A percentile compares a stretch with the other conserved stretches of the same genome.
phyloP scores from a whole-genome alignment of 2,113 vertebrate genomes.

The Megaceryle torquata region DNA sequence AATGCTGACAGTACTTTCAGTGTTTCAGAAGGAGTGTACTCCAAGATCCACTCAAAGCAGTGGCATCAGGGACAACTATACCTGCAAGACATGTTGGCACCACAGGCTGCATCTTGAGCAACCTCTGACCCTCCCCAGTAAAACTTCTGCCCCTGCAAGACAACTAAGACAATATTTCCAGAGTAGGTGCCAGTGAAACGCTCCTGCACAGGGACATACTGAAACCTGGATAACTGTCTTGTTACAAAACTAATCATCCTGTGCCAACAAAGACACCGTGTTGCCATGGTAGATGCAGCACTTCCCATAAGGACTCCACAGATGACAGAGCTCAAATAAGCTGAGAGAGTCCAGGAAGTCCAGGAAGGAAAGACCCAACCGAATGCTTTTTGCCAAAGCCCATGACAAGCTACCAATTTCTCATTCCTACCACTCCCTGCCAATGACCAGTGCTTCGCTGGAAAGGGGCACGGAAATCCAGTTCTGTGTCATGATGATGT shows the following conservation, averaged over 20 bases:
- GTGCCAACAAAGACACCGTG: background rate
- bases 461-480: background rate
- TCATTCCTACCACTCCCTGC: background rate
- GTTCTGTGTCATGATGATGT: background rate
- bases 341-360: background rate
- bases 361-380: background rate
- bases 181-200: background rate
- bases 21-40: background rate
- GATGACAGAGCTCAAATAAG: background rate
- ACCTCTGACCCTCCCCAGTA: background rate
- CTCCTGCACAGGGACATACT: background rate
- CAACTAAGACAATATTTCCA: background rate
- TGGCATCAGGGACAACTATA: background rate
- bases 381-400: background rate
- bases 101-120: background rate
- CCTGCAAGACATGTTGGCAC: background rate
- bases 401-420: background rate
- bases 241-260: background rate
- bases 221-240: background rate
- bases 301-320: background rate
- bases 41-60: background rate
- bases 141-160: background rate
- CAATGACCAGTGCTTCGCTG: background rate
- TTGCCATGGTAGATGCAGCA: rapidly evolving
- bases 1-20: background rate